Percentiles rank a stretch among this genome's conserved stretches.
Conservation (phyloP, 2,797 vertebrate genomes). For the Otolemur crassicaudatus region DNA sequence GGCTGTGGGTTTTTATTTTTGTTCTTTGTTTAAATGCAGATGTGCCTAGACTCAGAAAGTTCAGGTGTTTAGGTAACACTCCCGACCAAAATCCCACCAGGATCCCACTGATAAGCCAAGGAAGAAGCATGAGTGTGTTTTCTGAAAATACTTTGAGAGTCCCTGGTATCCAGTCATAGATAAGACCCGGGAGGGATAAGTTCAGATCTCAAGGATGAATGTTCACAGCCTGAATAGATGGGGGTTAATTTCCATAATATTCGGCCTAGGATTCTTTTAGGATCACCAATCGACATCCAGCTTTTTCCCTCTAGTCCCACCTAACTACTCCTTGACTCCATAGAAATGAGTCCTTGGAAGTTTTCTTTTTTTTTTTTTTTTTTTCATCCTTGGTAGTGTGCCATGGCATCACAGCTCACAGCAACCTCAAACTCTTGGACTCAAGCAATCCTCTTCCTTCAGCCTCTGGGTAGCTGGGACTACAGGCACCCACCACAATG, state of each 20-base stretch:
- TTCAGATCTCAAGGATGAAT: background rate
- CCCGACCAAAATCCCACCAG: background rate
- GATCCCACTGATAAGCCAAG: background rate
- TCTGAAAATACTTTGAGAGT: background rate
- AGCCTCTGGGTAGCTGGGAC: no score
- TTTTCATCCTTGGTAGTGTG: no score
- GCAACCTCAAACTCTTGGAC: no score
- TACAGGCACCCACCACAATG: no score
- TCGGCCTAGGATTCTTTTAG: background rate
- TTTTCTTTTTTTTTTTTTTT: no score
- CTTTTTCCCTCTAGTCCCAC: background rate
- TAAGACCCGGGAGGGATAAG: background rate
- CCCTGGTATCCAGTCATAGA: background rate
- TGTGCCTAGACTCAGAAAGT: background rate
- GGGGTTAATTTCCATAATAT: background rate
- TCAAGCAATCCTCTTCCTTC: no score
- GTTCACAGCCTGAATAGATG: background rate
- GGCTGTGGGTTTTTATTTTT: background rate
- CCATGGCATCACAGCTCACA: no score
- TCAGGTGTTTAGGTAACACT: background rate
- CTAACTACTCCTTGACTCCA: accelerated
- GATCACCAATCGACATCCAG: background rate
- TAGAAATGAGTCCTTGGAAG: background rate
- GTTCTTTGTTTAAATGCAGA: background rate
- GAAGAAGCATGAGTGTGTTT: background rate